A percentile compares a stretch with the other conserved stretches of the same genome.
phyloP scores from a whole-genome alignment of 2,888 invertebrate species.

The Anthophora plumipes region DNA sequence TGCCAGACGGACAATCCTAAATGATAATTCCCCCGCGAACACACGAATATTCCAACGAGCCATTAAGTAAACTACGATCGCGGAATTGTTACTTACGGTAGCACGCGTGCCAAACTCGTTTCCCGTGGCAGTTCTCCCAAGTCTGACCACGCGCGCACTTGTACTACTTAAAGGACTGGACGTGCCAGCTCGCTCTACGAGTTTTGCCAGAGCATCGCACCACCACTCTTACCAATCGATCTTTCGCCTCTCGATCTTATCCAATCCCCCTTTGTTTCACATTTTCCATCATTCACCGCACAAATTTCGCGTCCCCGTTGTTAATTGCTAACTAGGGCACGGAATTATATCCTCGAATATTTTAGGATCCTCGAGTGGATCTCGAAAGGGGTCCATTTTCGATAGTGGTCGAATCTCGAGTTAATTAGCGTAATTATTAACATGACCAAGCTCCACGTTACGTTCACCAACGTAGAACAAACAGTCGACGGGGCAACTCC shows the following conservation, averaged over 20 bases:
- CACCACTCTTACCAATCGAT: not conserved
- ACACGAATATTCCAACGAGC: conserved; percentile 22
- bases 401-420: not conserved
- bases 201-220: conserved; percentile 2
- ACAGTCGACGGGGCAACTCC: conserved; percentile 16
- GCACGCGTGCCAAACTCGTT: conserved; percentile 42
- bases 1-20: not conserved
- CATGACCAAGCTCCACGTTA: conserved; percentile 16
- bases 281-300: not conserved
- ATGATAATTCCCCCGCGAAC: conserved; percentile 18
- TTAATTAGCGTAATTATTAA: conserved; percentile 23
- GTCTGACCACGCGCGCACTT: conserved; percentile 20
- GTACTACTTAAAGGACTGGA: conserved; percentile 33
- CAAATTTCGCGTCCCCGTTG: no score
- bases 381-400: not conserved
- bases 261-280: not conserved
- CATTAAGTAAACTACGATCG: conserved; percentile 48
- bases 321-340: no score
- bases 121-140: not conserved
- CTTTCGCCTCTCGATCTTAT: not conserved
- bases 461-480: not conserved
- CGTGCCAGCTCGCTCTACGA: conserved; percentile 36
- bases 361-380: no score
- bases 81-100: conserved; percentile 24
- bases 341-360: no score